Percentiles rank a stretch among this genome's conserved stretches.
These are phyloP conservation scores for Drosophila multiciliata DNA, from an alignment of 2,888 invertebrate species.

Conservation along the genomic window DNA sequence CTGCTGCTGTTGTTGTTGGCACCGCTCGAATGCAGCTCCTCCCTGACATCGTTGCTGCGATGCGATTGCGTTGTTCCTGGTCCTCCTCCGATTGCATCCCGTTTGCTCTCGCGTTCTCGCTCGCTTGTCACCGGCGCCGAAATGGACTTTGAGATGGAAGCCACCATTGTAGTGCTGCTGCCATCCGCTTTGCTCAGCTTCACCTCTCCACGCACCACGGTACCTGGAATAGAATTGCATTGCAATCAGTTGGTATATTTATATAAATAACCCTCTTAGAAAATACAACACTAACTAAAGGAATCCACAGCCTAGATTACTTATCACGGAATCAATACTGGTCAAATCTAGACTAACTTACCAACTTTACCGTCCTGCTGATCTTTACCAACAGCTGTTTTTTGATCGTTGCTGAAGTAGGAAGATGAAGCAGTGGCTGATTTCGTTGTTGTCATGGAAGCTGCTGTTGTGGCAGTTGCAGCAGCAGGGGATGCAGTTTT, in stretches of 20 bases:
- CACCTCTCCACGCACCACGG: conserved; percentile 37
- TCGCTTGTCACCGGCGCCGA: conserved; percentile 39
- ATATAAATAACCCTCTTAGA: not conserved
- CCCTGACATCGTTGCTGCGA: conserved; percentile 66
- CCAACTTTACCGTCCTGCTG: conserved; percentile 46
- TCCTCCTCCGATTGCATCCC: conserved; percentile 22
- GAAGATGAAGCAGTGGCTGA: conserved; percentile 19
- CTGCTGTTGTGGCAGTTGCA: conserved; percentile 3
- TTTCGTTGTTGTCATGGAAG: conserved; percentile 32
- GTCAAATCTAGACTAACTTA: conserved; percentile 11
- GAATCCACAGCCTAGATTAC: not conserved
- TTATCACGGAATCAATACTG: not conserved
- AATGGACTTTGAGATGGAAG: conserved; percentile 30
- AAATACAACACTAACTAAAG: not conserved
- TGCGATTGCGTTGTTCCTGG: conserved; percentile 45
- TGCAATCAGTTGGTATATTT: not conserved
- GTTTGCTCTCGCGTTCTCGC: conserved; percentile 66
- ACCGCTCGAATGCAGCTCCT: conserved; percentile 54
- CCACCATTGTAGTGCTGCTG: conserved; percentile 8
- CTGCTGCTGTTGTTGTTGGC: conserved; percentile 15
- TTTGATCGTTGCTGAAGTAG: conserved; percentile 49
- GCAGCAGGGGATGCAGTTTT: conserved; percentile 23
- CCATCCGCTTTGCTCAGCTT: conserved; percentile 50
- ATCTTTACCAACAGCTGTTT: conserved; percentile 43
- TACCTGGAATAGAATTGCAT: conserved; percentile 12